Conservation (phyloP, 2,888 invertebrate species). For the Drosophila limbata region DNA sequence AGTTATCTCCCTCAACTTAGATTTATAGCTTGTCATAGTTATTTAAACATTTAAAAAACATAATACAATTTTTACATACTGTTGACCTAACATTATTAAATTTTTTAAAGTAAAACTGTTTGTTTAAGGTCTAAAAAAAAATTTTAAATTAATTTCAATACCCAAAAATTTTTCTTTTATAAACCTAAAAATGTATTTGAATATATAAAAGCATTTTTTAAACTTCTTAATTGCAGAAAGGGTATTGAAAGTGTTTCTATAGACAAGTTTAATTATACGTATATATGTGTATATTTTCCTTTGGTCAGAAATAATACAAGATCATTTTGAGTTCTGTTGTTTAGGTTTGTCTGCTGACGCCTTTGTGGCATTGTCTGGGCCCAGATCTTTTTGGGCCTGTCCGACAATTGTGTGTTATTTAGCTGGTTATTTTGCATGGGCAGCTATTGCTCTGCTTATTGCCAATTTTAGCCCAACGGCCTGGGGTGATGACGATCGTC, state of each 20-base stretch:
- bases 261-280: neutral
- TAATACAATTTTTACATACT: no score
- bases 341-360: conserved; percentile 62
- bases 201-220: neutral
- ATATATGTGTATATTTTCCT: conserved; percentile 5
- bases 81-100: no score
- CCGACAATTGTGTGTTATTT: conserved; percentile 41
- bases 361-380: conserved; percentile 57
- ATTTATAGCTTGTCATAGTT: no score
- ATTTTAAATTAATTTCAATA: neutral
- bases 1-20: no score
- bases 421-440: conserved; percentile 30
- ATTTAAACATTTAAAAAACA: no score
- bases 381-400: conserved; percentile 46
- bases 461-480: conserved; percentile 50
- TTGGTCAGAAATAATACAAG: conserved; percentile 34
- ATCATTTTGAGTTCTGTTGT: conserved; percentile 27
- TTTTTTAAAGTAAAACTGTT: no score
- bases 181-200: neutral
- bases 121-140: neutral
- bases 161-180: neutral
- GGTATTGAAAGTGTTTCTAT: neutral
- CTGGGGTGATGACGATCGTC: conserved; percentile 58
- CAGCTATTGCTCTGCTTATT: conserved; percentile 38
- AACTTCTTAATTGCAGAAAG: neutral